phyloP scores from a whole-genome alignment of 2,797 vertebrate species.

The Pseudotriccus pelzelni region DNA sequence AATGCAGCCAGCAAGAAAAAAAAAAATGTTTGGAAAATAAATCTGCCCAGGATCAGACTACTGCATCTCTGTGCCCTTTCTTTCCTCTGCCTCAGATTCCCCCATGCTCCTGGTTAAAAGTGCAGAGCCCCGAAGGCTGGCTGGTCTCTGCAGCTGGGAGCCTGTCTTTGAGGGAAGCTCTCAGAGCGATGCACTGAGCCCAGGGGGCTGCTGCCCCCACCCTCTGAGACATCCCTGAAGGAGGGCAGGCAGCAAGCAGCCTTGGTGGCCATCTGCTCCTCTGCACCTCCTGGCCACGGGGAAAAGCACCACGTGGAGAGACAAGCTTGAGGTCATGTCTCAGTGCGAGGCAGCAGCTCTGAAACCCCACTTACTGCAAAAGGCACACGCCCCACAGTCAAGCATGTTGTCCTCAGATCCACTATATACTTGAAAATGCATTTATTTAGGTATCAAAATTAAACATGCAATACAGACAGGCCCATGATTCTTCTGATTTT shows the following conservation, averaged over 20 bases:
- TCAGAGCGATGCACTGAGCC: rapidly evolving
- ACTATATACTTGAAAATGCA: not conserved
- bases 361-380: not conserved
- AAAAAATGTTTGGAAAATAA: not conserved
- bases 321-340: not conserved
- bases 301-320: rapidly evolving
- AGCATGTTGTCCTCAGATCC: not conserved
- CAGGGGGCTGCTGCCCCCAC: not conserved
- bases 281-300: not conserved
- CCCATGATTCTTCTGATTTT: not conserved
- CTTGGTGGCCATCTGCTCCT: not conserved
- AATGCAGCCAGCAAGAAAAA: not conserved
- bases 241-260: not conserved
- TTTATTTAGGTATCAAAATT: not conserved
- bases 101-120: not conserved
- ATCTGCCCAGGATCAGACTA: not conserved
- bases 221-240: not conserved
- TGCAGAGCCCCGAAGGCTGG: rapidly evolving
- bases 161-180: not conserved
- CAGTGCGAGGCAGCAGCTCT: not conserved
- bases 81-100: not conserved
- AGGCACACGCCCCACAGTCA: rapidly evolving
- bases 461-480: not conserved
- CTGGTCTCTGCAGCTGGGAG: rapidly evolving
- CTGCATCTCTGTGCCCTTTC: not conserved